Evolutionary conservation across 2,888 invertebrate species (phyloP).

Genomic region (Physocephala rufipes): DNA sequence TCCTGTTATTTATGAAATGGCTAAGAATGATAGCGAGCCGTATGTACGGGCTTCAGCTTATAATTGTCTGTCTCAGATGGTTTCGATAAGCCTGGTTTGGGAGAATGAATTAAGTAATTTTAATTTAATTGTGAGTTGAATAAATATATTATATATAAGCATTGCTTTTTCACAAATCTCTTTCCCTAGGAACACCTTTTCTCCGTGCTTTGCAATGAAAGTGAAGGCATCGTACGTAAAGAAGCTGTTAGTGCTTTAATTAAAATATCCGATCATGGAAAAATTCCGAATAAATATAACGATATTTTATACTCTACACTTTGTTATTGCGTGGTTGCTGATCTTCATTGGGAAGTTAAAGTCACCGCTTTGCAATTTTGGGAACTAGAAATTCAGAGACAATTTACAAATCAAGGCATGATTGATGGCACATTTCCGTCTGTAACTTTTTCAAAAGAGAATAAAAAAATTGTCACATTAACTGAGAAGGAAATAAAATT

Average conservation of each 20-base stretch:
- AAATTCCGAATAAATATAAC: conserved; percentile 69
- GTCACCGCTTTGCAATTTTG: conserved; percentile 77
- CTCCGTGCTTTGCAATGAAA: conserved; percentile 72
- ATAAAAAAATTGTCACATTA: conserved; percentile 79
- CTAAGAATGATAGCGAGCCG: conserved; percentile 75
- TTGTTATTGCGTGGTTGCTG: conserved; percentile 73
- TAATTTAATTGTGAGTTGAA: conserved; percentile 70
- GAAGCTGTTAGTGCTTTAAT: conserved; percentile 76
- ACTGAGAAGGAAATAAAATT: conserved; percentile 70
- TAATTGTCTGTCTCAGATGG: conserved; percentile 75
- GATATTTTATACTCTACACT: conserved; percentile 72
- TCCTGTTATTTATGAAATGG: conserved; percentile 73
- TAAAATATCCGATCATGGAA: conserved; percentile 74
- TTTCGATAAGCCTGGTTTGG: conserved; percentile 75
- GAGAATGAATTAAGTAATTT: conserved; percentile 70
- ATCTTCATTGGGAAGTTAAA: conserved; percentile 87
- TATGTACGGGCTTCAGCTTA: conserved; percentile 82
- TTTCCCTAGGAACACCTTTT: conserved; percentile 67
- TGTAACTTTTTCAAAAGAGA: conserved; percentile 81
- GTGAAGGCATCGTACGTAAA: conserved; percentile 80
- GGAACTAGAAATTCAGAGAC: conserved; percentile 73
- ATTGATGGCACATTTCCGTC: conserved; percentile 81
- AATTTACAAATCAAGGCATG: conserved; percentile 82
- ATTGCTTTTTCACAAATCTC: conserved; percentile 26
- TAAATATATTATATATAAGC: conserved; percentile 17